A percentile compares a stretch with the other conserved stretches of the same genome.
Evolutionary conservation across 92 coral and sea anemone genomes (phyloP).

Genomic region (Palythoa heliodiscus): DNA sequence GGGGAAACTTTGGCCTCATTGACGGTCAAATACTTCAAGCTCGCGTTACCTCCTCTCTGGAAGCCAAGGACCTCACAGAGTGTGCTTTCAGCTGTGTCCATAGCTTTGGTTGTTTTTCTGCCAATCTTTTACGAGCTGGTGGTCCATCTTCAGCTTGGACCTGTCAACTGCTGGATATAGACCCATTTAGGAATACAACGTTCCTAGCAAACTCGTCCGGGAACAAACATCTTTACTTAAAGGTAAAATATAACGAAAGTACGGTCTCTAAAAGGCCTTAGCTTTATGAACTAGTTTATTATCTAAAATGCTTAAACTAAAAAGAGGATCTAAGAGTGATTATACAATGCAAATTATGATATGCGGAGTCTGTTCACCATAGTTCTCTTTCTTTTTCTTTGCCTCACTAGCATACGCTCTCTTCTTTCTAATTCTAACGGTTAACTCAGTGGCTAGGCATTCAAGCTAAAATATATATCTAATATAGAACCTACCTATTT

Average conservation of each 20-base stretch:
- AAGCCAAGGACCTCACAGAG: neutral
- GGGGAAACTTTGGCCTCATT: constrained; percentile 4
- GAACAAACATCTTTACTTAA: constrained; percentile 19
- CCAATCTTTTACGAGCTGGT: constrained; percentile 19
- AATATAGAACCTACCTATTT: too few relatives aligned
- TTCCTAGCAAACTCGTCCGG: neutral
- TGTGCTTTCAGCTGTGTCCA: constrained; percentile 26
- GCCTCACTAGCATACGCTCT: too few relatives aligned
- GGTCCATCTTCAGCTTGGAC: neutral
- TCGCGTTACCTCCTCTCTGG: neutral
- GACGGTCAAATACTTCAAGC: constrained; percentile 2
- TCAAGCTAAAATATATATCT: too few relatives aligned
- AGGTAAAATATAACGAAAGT: neutral
- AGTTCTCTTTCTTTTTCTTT: too few relatives aligned
- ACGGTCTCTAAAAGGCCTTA: too few relatives aligned
- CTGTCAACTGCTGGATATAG: constrained; percentile 13
- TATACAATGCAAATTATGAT: too few relatives aligned
- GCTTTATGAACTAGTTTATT: too few relatives aligned
- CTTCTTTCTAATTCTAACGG: too few relatives aligned
- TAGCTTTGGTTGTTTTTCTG: constrained; percentile 36
- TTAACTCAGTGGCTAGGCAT: too few relatives aligned
- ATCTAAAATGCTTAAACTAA: too few relatives aligned
- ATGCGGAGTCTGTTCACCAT: too few relatives aligned
- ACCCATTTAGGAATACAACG: neutral
- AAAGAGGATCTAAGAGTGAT: too few relatives aligned